These are phyloP conservation scores for Strix occidentalis DNA, from an alignment of 2,797 vertebrate genomes.

Conservation along the genomic window DNA sequence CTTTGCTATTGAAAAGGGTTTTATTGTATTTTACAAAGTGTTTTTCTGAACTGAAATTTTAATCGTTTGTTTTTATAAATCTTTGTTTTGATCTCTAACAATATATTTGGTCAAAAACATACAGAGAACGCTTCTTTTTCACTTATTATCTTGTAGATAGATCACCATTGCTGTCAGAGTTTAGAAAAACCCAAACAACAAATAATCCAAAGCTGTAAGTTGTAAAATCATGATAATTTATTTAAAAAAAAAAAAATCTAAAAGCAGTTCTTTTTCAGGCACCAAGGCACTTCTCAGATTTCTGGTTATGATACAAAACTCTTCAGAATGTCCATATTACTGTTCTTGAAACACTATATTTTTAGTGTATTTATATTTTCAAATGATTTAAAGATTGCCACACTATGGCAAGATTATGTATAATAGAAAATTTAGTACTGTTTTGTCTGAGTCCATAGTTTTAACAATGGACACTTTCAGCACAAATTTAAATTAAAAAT, in stretches of 20 bases:
- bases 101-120: constrained; percentile 50
- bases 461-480: not conserved
- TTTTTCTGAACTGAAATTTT: constrained; percentile 52
- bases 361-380: constrained; percentile 34
- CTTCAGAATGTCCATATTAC: not conserved
- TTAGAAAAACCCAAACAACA: not conserved
- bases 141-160: not conserved
- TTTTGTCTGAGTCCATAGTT: constrained; percentile 3
- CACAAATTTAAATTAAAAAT: constrained; percentile 4
- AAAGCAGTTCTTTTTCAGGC: not conserved
- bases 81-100: constrained; percentile 30
- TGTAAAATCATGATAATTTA: not conserved
- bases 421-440: not conserved
- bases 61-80: constrained; percentile 43
- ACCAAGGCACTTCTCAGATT: not conserved
- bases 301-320: constrained; percentile 13
- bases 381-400: not conserved
- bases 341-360: not conserved
- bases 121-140: not conserved
- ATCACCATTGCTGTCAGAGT: not conserved
- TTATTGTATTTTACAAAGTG: constrained; percentile 45
- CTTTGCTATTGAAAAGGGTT: constrained; percentile 21
- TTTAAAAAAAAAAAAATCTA: not conserved
- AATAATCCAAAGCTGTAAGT: not conserved
- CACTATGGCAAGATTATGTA: not conserved